Base-by-base conservation (phyloP, 2,888 invertebrate species). In the Apocheima hispidaria region DNA sequence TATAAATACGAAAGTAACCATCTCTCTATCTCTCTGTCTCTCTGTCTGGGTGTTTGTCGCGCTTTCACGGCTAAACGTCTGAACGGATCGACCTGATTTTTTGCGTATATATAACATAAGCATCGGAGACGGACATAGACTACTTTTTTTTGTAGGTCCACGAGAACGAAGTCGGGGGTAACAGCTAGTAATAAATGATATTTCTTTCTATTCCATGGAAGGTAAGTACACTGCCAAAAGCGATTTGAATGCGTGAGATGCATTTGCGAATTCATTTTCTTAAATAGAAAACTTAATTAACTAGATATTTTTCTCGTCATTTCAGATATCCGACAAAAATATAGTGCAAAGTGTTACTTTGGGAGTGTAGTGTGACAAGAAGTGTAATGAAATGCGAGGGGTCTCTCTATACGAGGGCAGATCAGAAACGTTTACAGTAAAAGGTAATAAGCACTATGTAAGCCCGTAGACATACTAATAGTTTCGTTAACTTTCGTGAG, bases 341-440 rank as follows among this genome's bases (percentile, higher is more conserved):
- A 63, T 65, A 68, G 44, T 73, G 68, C 57, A 63, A 56, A 52
- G 68, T 74, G 68, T 73, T 68, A 71, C 62, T 70, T 72, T 80
- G 72, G 72, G 68, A 74, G 64, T 70, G 58, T 73, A 56, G 64
- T 69, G 69, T 69, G 67, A n/a, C n/a, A n/a, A 23, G 40, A 30
- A 79, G 76, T 85, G 85, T 85, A 74, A 87, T 88, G 87, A 82
- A 79, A 82, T 77, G 77, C 78, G 56, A 75, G 61, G 73, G 82
- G 74, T 70, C 68, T 76, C 66, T 65, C 68, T 77, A 76, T 78
- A 64, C 41, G 74, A 79, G 79, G 75, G 78, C 78, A 83, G 65
- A 77, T 61, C 70, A 68, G 65, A 77, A 72, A 77, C 72, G 72
- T 62, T 78, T 73, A 75, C 70, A 79, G 56, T 85, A 74, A 84